A percentile compares a stretch with the other conserved stretches of the same genome.
These are phyloP conservation scores for Gambelia wislizenii DNA, from an alignment of 2,797 vertebrate genomes.

Conservation along the genomic window DNA sequence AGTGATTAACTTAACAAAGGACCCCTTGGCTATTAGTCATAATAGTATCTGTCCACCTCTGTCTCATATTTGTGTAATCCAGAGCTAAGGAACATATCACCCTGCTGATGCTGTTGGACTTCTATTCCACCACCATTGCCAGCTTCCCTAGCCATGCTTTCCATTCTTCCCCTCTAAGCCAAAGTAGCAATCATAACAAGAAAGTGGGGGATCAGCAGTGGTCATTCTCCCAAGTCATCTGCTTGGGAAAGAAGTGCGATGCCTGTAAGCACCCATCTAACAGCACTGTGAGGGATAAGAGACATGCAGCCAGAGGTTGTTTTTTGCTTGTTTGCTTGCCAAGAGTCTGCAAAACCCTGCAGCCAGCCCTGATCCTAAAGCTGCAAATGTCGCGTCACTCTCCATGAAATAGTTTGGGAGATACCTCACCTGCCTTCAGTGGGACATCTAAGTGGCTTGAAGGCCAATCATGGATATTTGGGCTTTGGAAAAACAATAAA, in stretches of 20 bases:
- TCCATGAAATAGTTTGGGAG: no score
- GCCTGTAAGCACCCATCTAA: background rate
- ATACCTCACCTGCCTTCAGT: background rate
- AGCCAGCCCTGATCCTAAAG: background rate
- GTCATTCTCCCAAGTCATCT: background rate
- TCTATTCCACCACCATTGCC: no score
- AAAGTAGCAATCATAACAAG: background rate
- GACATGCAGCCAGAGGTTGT: background rate
- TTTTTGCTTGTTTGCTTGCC: background rate
- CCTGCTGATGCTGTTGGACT: no score
- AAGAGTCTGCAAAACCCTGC: background rate
- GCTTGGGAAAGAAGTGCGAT: background rate
- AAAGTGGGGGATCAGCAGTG: background rate
- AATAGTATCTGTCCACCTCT: background rate
- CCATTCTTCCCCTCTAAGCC: background rate
- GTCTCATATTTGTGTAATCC: background rate
- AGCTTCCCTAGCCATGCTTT: background rate
- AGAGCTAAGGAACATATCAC: no score
- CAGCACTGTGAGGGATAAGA: background rate
- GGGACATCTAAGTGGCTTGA: background rate
- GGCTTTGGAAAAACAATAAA: fast-evolving
- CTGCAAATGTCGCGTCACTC: no score
- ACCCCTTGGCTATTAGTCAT: background rate
- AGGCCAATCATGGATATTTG: background rate
- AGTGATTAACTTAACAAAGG: background rate